Evolutionary conservation across 1,140 invertebrate species (phyloP).

Genomic region (Hylaeus anthracinus): DNA sequence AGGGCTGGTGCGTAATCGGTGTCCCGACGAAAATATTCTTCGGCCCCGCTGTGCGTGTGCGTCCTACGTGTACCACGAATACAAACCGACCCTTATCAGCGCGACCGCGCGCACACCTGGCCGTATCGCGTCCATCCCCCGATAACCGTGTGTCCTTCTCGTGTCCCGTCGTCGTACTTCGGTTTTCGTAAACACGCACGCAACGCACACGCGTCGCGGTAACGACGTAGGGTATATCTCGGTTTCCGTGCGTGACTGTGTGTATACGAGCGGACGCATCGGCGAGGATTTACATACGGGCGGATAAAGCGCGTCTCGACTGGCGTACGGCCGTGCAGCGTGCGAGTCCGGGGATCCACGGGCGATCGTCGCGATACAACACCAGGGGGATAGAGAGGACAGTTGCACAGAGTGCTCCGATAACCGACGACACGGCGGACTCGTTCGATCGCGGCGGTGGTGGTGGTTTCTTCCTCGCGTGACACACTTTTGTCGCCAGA

Average conservation of each 20-base stretch:
- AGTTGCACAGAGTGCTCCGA: slow-evolving; percentile 12
- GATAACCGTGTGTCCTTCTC: neutral
- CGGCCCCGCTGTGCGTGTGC: neutral
- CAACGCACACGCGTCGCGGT: slow-evolving; percentile 1
- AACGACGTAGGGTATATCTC: neutral
- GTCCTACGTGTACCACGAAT: no score
- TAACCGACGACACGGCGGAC: slow-evolving; percentile 22
- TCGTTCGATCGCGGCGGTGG: slow-evolving; percentile 49
- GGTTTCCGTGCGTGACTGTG: neutral
- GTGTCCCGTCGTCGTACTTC: no score
- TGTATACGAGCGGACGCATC: neutral
- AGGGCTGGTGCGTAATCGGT: slow-evolving; percentile 67
- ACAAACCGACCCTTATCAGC: no score
- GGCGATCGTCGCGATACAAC: neutral
- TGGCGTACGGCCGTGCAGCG: no score
- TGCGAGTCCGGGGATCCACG: no score
- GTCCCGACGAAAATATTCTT: slow-evolving; percentile 1
- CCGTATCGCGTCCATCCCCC: neutral
- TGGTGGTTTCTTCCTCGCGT: slow-evolving; percentile 49
- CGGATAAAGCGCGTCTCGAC: no score
- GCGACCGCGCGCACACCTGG: no score
- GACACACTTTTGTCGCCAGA: slow-evolving; percentile 57
- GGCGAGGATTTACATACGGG: no score
- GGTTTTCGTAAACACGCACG: slow-evolving; percentile 15
- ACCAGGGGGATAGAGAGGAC: slow-evolving; percentile 12